phyloP scores from a whole-genome alignment of 2,888 invertebrate genomes.

The Coenonympha arcania region DNA sequence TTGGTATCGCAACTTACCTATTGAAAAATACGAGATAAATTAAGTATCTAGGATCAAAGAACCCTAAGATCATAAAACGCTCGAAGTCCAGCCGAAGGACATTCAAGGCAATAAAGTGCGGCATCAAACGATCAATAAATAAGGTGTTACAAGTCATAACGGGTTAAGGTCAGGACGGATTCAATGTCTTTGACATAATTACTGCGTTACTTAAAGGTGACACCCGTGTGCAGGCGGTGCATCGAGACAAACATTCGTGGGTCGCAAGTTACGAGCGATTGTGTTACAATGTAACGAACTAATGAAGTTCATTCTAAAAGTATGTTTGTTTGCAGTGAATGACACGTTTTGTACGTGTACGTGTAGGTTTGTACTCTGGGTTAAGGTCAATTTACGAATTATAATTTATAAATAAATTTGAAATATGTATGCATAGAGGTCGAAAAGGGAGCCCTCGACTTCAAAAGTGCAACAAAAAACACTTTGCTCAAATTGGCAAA shows the following conservation, averaged over 20 bases:
- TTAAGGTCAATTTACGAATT: no score
- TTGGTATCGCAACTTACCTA: no score
- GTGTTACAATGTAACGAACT: background rate
- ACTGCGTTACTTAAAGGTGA: slow-evolving; percentile 44
- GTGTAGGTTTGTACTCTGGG: no score
- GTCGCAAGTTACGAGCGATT: slow-evolving; percentile 13
- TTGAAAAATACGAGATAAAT: no score
- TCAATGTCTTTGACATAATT: slow-evolving; percentile 35
- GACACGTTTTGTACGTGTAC: no score
- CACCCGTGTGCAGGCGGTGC: slow-evolving; percentile 28
- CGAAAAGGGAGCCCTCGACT: no score
- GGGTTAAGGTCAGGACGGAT: slow-evolving; percentile 44
- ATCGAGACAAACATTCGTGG: slow-evolving; percentile 10
- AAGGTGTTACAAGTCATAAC: slow-evolving; percentile 12
- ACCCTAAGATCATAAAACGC: slow-evolving; percentile 6
- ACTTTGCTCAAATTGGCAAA: no score
- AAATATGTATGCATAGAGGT: no score
- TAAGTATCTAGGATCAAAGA: background rate
- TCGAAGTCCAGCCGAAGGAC: slow-evolving; percentile 8
- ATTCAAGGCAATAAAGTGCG: slow-evolving; percentile 8
- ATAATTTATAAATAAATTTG: no score
- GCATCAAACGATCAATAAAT: slow-evolving; percentile 12
- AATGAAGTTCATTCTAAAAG: no score
- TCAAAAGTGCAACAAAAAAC: no score
- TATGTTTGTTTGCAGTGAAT: no score